Conservation (phyloP, 2,113 vertebrate species). For the Cyanoramphus novaezelandiae region DNA sequence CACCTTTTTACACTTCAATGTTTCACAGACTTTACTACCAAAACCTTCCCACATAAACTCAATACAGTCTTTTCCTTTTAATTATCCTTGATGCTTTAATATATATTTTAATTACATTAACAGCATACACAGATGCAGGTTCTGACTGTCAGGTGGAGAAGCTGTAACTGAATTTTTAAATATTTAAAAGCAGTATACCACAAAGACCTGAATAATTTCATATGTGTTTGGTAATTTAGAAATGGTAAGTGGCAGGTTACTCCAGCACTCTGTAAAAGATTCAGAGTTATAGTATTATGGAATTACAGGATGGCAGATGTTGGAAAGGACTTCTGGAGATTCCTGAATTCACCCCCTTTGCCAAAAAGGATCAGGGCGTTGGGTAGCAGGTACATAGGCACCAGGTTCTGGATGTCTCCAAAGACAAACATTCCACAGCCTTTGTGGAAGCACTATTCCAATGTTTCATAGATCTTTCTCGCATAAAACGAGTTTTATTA, state of each 20-base stretch:
- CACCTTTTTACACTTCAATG: background rate
- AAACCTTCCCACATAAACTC: background rate
- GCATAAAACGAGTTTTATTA: background rate
- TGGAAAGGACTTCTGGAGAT: background rate
- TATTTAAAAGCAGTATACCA: background rate
- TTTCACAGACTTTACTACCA: background rate
- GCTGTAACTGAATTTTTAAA: background rate
- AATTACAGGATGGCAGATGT: background rate
- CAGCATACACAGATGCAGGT: background rate
- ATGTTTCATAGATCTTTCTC: background rate
- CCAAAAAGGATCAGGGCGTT: background rate
- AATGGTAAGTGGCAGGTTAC: background rate
- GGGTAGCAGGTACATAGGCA: background rate
- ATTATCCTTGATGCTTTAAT: background rate
- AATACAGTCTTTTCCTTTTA: background rate
- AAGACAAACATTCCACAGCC: background rate
- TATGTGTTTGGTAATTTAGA: background rate
- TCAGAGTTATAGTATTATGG: background rate
- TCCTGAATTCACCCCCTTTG: background rate
- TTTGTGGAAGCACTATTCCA: background rate
- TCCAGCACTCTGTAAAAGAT: background rate
- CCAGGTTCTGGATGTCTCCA: background rate
- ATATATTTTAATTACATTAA: background rate
- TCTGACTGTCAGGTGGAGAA: background rate
- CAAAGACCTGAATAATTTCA: background rate